A percentile compares a stretch with the other conserved stretches of the same genome.
Conservation (phyloP, 2,113 vertebrate genomes). For the Sporophila hypoxantha region DNA sequence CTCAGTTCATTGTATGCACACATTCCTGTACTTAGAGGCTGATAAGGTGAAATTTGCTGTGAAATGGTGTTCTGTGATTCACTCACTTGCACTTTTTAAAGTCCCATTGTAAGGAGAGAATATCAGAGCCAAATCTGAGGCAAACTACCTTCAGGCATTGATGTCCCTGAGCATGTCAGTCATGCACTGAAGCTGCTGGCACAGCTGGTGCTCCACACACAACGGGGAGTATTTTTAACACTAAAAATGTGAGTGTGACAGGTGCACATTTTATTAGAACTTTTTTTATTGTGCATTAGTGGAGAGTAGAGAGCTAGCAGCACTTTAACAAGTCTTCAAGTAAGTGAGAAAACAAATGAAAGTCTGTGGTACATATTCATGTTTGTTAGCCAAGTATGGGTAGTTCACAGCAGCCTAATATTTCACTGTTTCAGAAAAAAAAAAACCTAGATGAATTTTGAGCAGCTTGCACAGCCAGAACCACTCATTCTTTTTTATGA, state of each 20-base stretch:
- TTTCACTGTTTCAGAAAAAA: background rate
- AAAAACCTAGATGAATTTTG: constrained; percentile 16
- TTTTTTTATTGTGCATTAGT: constrained; percentile 20
- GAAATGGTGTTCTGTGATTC: background rate
- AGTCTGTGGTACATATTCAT: background rate
- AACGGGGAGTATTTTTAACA: constrained; percentile 51
- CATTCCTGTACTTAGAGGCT: background rate
- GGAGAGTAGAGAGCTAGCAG: background rate
- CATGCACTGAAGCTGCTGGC: constrained; percentile 17
- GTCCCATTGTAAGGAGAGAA: background rate
- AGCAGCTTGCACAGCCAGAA: constrained; percentile 56
- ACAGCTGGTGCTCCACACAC: constrained; percentile 46
- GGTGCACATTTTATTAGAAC: constrained; percentile 60
- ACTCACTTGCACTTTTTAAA: background rate
- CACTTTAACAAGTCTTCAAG: constrained; percentile 15
- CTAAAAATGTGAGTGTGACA: constrained; percentile 45
- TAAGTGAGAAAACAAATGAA: constrained; percentile 7
- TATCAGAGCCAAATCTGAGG: constrained; percentile 4
- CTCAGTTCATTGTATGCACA: background rate
- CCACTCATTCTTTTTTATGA: constrained; percentile 62
- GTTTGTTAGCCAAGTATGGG: background rate
- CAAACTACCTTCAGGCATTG: background rate
- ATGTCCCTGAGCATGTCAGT: constrained; percentile 26
- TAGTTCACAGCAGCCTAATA: background rate
- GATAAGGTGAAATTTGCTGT: background rate